Evolutionary conservation across 2,888 invertebrate genomes (phyloP), one percentile per base, ranked within the genome.

Genomic region (Nemurella pictetii): DNA sequence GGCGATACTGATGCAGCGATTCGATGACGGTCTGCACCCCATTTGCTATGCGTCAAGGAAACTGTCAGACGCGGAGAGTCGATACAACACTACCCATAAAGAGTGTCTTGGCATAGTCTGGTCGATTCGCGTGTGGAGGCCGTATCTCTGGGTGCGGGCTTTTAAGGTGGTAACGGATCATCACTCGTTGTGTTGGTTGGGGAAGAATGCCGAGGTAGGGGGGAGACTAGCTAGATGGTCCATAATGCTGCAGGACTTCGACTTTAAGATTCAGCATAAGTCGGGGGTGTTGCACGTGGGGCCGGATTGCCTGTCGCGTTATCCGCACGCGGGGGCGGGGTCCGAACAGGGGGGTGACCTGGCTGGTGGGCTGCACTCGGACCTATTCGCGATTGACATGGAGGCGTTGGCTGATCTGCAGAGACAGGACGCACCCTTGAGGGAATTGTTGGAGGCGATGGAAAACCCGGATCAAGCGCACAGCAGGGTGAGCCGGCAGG

Each of bases 161-260:
- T 82, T 82, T 15, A 36, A 72, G 26, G 55, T 82, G 35, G 26
- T 85, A 2, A 85, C 85, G 25, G 86, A 86, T 26, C 86, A 86
- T 80, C 83, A 85, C 20, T 32, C 83, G 7, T 80, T 86, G 25
- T 85, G 83, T 20, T 83, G 78, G 78, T 35, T 86, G 28, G 5
- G 80, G 27, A 83, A 55, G 15, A 85, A 78, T 12, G 78, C 75
- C 20, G 55, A 83, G 3, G 29, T 55, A 0, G 30, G 30, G 9
- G 85, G 85, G 2, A 27, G 86, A 15, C 29, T 86, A 30, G 85
- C 85, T 5, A 30, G 86, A 15, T 86, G 85, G 85, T 32, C 35
- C 9, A 36, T 86, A 7, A 29, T 28, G n/a, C 28, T 84, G 30
- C 77, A 30, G 35, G 77, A 84, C 12, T 77, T 26, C 26, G 30